phyloP scores from a whole-genome alignment of 2,113 vertebrate genomes.

The Oncorhynchus nerka region DNA sequence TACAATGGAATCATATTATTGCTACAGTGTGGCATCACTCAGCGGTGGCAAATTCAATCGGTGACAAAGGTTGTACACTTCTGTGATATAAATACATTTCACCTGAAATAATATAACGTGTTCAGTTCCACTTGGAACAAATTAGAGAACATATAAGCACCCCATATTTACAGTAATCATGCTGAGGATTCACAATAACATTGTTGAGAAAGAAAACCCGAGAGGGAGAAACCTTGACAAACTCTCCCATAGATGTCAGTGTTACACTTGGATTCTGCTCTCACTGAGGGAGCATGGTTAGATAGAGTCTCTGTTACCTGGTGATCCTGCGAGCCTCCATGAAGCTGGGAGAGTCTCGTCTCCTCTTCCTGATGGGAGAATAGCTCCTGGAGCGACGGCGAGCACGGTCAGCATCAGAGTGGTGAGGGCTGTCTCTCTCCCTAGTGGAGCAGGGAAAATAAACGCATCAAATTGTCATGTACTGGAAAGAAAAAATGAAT shows the following conservation, averaged over 20 bases:
- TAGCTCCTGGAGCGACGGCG: conserved; percentile 94
- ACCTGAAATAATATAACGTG: too few relatives aligned
- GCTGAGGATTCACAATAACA: neutral
- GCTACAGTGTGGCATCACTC: neutral
- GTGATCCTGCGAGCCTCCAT: conserved; percentile 98
- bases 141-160: neutral
- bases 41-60: neutral
- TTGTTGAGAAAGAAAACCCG: neutral
- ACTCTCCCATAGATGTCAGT: conserved; percentile 27
- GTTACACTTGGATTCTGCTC: conserved; percentile 11
- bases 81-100: too few relatives aligned
- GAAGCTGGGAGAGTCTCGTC: conserved; percentile 95
- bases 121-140: too few relatives aligned
- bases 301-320: conserved; percentile 75
- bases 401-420: conserved; percentile 83
- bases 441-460: conserved; percentile 53
- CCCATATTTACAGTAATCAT: neutral
- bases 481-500: too few relatives aligned
- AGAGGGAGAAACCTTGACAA: neutral
- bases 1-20: neutral
- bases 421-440: conserved; percentile 87
- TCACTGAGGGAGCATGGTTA: neutral
- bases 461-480: too few relatives aligned
- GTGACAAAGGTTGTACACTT: neutral
- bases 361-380: conserved; percentile 93